phyloP scores from a whole-genome alignment of 2,113 vertebrate genomes.

The Kobus ellipsiprymnus region DNA sequence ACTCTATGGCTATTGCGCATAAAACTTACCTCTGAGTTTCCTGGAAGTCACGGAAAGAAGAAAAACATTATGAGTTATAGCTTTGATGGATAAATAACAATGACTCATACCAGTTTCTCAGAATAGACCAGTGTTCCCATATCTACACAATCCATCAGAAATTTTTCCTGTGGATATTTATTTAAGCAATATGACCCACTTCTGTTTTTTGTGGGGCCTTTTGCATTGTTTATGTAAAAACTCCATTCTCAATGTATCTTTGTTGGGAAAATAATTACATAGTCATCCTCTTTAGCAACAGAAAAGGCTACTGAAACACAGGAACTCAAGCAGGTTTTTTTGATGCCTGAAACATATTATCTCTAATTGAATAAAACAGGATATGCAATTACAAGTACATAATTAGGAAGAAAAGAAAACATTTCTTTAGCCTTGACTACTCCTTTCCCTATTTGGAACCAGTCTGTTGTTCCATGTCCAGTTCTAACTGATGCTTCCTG shows the following conservation, averaged over 20 bases:
- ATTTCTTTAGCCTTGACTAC: not conserved
- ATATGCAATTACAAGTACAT: not conserved
- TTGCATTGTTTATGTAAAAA: not conserved
- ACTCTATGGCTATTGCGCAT: not conserved
- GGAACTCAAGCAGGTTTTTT: not conserved
- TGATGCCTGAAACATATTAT: not conserved
- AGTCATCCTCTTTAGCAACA: not conserved
- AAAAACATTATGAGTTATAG: not conserved
- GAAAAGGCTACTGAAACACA: not conserved
- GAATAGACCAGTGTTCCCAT: not conserved
- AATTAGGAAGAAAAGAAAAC: constrained; percentile 1
- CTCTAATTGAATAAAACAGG: not conserved
- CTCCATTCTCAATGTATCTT: not conserved
- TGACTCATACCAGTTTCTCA: not conserved
- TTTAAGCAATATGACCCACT: not conserved
- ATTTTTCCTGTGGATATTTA: not conserved
- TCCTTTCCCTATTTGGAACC: no score
- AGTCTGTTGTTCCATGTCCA: no score
- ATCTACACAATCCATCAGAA: not conserved
- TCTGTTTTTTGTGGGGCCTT: not conserved
- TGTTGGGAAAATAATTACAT: constrained; percentile 21
- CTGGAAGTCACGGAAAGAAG: not conserved
- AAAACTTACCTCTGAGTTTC: not conserved
- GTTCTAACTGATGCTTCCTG: no score
- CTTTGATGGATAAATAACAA: not conserved